Percentiles rank a stretch among this genome's conserved stretches.
phyloP scores from a whole-genome alignment of 2,888 invertebrate genomes.

The Drosophila meridiana region DNA sequence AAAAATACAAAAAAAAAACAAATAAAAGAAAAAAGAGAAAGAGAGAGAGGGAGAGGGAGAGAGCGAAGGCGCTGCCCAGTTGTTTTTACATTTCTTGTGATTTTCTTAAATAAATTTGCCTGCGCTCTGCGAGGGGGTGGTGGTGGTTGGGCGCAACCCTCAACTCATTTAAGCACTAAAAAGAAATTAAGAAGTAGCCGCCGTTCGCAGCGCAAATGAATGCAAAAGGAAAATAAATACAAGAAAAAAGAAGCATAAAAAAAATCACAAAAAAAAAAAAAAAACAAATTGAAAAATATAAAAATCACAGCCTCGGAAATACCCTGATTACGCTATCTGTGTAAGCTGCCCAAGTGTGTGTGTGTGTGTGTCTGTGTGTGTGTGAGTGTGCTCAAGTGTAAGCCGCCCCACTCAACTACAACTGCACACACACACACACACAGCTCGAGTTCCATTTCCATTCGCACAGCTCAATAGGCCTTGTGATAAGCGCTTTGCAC shows the following conservation, averaged over 20 bases:
- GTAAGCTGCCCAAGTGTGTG: conserved; percentile 31
- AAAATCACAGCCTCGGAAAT: conserved; percentile 83
- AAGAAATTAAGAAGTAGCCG: conserved; percentile 78
- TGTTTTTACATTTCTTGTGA: conserved; percentile 77
- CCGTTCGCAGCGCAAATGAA: conserved; percentile 63
- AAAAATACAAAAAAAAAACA: conserved; percentile 28
- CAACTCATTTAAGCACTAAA: conserved; percentile 78
- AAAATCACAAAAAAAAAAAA: conserved; percentile 28
- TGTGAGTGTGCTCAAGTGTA: conserved; percentile 53
- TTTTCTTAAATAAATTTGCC: conserved; percentile 79
- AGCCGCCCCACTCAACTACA: conserved; percentile 42
- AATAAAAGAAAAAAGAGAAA: conserved; percentile 37
- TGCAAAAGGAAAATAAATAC: conserved; percentile 58
- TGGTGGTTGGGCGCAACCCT: conserved; percentile 30
- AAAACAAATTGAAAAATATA: conserved; percentile 79
- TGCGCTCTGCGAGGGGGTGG: conserved; percentile 18
- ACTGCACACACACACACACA: conserved; percentile 26
- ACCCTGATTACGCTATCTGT: conserved; percentile 82
- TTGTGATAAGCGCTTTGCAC: conserved; percentile 72
- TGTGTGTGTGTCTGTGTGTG: conserved; percentile 14
- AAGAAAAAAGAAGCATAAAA: conserved; percentile 21
- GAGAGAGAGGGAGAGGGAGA: neutral
- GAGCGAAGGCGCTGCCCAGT: conserved; percentile 60
- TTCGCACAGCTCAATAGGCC: conserved; percentile 75
- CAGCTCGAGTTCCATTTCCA: conserved; percentile 60